Evolutionary conservation across 1,140 invertebrate species (phyloP), one percentile per base, ranked within the genome.

Genomic region (Papilio helenus): DNA sequence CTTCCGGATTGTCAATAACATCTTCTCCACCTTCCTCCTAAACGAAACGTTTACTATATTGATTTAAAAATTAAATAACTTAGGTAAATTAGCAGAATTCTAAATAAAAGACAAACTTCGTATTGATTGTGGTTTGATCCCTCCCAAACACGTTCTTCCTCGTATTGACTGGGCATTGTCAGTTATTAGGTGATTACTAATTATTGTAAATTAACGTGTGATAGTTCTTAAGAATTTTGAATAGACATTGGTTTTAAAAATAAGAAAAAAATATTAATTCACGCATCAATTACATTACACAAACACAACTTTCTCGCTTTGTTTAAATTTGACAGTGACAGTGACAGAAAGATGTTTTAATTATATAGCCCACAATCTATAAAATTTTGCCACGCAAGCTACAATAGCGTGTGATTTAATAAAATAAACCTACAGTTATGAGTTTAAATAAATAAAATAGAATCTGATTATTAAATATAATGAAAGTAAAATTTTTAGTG

Each of bases 1-100:
- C 96, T 88, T 98, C 97, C 26, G 97, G 97, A 93, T 98, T 98
- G 90, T 98, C 97, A 79, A 97, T 95, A 76, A 95, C 92, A 92
- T 97, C 97, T 88, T 98, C 97, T 42, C 95, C 95, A 65, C 95
- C 96, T 86, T 97, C 96, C 81, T 95, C 93, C 94, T 95, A 79
- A 76, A 76, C 79, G 42, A 72, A 58, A 76, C 16, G 46, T 4
- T 61, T 2, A 58, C 9, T 14, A 26, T 68, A 29, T 34, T 29
- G 23, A 14, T 18, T 34, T 68, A 12, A 29, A 34, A 16, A 29
- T 29, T 16, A 55, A 55, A 55, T 8, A n/a, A 8, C 9, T 1
- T 20, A 55, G 16, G 10, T 68, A 68, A 29, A 29, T 68, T 68
- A 16, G 23, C 2, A 61, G 23, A 12, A 61, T 9, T 23, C 20